Percentiles rank a stretch among this genome's conserved stretches.
Evolutionary conservation across 2,888 invertebrate genomes (phyloP).

Genomic region (Argynnis bischoffii): DNA sequence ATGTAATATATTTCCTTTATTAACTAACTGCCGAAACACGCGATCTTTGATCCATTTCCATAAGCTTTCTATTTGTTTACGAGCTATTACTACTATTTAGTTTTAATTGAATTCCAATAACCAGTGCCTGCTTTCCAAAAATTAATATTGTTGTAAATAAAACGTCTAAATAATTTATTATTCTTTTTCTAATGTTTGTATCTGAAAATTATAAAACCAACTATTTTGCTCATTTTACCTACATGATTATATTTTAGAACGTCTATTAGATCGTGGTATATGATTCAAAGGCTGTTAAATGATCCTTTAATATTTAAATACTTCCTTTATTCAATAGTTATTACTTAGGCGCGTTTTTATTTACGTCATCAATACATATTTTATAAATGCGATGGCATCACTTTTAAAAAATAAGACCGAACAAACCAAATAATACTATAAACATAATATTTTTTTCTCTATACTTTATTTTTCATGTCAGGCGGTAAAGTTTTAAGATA

Average conservation of each 20-base stretch:
- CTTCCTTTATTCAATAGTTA: slow-evolving; percentile 6
- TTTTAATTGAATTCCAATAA: slow-evolving; percentile 70
- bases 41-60: slow-evolving; percentile 80
- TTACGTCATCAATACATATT: background rate
- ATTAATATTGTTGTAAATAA: background rate
- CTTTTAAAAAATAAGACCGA: background rate
- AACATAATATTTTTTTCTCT: too few species aligned
- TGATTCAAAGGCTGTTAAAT: slow-evolving; percentile 9
- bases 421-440: too few species aligned
- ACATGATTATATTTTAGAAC: background rate
- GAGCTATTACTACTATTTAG: slow-evolving; percentile 66
- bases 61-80: slow-evolving; percentile 73
- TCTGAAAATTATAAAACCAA: background rate
- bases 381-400: background rate
- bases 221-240: background rate
- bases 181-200: background rate
- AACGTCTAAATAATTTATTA: background rate
- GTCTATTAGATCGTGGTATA: slow-evolving; percentile 5
- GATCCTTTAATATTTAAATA: slow-evolving; percentile 7
- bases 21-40: slow-evolving; percentile 74
- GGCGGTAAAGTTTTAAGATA: too few species aligned
- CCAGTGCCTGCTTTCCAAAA: background rate
- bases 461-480: too few species aligned
- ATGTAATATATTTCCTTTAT: slow-evolving; percentile 77
- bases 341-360: slow-evolving; percentile 13